Conservation (phyloP, 2,797 vertebrate species). For the Remorina albescens region DNA sequence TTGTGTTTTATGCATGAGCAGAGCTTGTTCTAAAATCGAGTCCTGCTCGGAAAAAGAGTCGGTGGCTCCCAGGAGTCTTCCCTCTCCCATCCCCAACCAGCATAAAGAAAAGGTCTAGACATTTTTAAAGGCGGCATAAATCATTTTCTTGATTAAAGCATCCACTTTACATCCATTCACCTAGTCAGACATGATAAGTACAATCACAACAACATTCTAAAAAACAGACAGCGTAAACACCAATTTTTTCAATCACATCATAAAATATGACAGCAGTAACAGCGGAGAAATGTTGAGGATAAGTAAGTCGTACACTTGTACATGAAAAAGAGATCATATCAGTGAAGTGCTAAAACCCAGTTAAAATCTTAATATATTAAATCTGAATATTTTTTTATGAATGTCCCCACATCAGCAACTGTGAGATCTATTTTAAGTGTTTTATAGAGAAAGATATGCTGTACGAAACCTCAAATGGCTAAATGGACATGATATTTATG, state of each 20-base stretch:
- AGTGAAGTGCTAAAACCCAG: not conserved
- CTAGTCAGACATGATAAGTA: not conserved
- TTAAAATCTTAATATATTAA: not conserved
- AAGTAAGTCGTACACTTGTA: not conserved
- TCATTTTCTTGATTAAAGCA: constrained; percentile 37
- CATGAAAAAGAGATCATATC: constrained; percentile 12
- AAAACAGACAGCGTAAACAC: not conserved
- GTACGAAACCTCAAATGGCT: not conserved
- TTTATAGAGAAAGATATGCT: not conserved
- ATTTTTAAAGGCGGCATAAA: constrained; percentile 34
- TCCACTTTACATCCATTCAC: constrained; percentile 13
- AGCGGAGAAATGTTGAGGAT: not conserved
- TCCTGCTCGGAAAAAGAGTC: constrained; percentile 19
- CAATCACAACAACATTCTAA: constrained; percentile 1
- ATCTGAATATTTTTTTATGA: not conserved
- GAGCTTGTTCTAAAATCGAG: constrained; percentile 44
- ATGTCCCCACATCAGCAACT: too few species aligned
- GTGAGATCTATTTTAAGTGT: not conserved
- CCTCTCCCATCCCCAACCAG: not conserved
- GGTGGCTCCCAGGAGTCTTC: constrained; percentile 31
- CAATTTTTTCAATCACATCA: constrained; percentile 7
- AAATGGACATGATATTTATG: not conserved
- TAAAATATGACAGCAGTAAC: constrained; percentile 9
- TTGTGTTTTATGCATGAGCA: constrained; percentile 53
- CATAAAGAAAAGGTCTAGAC: constrained; percentile 10